Base-by-base conservation (phyloP, 1,140 invertebrate genomes). In the Heliconius hermathena region DNA sequence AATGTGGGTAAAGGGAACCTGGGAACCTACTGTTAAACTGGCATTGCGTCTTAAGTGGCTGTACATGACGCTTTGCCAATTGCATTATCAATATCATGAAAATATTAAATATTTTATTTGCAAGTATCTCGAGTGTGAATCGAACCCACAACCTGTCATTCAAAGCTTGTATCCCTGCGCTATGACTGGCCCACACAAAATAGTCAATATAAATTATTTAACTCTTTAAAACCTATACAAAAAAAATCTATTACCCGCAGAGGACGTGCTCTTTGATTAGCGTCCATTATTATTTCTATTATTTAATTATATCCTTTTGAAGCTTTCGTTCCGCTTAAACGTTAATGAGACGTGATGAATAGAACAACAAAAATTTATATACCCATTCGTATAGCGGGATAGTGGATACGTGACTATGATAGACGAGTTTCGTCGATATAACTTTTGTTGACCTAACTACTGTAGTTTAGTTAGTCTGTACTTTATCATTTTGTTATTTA, bases 181-280 rank as follows among this genome's bases (percentile, higher is more conserved):
- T 4, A 46, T 46, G 13, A 46, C 13, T 16, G 13, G 9, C n/a
- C 70, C 29, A 71, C 26, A 71, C 26, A 36, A 71, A 9, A 71
- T 71, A 71, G 11, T 18, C 18, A 22, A n/a, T 22, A 11, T 57
- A 57, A 22, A 57, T 71, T 29, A 29, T 36, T 71, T 36, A 71
- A 33, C 70, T 16, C 22, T 71, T 72, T 38, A 41, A 71, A 72
- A 72, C 36, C 33, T 4, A n/a, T 13, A 66, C 22, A 71, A 70
- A 81, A 82, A 84, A 84, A 84, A 80, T 81, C 81, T 71, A 83
- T 83, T 83, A 83, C 71, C 80, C 81, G 60, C 60, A 66, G 60
- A 29, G 60, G 60, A 66, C 29, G 81, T 60, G 81, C 76, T 78
- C 60, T 54, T 82, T 84, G 80, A 80, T 84, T 84, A 84, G 81